Base-by-base conservation (phyloP, 2,113 vertebrate genomes). In the Ciconia stormi region DNA sequence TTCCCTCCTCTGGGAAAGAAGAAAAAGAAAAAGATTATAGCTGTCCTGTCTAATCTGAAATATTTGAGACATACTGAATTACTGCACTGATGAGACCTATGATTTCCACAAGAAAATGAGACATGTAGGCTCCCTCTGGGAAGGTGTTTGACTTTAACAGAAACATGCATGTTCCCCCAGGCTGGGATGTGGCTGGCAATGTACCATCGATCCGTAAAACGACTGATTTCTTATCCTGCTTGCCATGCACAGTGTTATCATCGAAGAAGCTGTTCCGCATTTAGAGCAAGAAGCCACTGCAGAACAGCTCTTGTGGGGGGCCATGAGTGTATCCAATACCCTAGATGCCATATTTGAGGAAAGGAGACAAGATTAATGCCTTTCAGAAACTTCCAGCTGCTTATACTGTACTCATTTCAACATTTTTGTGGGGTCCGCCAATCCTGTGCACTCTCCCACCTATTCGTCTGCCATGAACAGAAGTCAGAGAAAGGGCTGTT, bases 11-110 rank as follows among this genome's bases (percentile, higher is more conserved):
- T 93, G 61, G 81, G 89, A 88, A 93, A 74, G 52, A 84, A 87
- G 32, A 72, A 81, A 88, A 93, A 85, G 40, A 78, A 94, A 95
- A 93, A 87, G 14, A 90, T 94, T 94, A 72, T 79, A 91, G 70
- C 69, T 93, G 91, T 82, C 73, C 81, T 90, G 73, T 82, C 61
- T 96, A 95, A 93, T 96, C 77, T 91, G 73, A 96, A 94, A 93
- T 95, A 94, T 93, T 96, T 94, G 93, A 96, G 72, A 84, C 87
- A 76, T 47, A 63, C 50, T 93, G 87, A 93, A 91, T 94, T 93
- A 87, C 93, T 84, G n/a, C 56, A 71, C 77, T 96, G 93, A 95
- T 95, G 93, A 97, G 89, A 94, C 91, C 59, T 91, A 71, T 52
- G 91, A 96, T 96, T 96, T 97, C 89, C 77, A 96, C 0, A 0